These are phyloP conservation scores for Hirtodrosophila cameraria DNA, from an alignment of 2,888 invertebrate genomes.

Conservation along the genomic window DNA sequence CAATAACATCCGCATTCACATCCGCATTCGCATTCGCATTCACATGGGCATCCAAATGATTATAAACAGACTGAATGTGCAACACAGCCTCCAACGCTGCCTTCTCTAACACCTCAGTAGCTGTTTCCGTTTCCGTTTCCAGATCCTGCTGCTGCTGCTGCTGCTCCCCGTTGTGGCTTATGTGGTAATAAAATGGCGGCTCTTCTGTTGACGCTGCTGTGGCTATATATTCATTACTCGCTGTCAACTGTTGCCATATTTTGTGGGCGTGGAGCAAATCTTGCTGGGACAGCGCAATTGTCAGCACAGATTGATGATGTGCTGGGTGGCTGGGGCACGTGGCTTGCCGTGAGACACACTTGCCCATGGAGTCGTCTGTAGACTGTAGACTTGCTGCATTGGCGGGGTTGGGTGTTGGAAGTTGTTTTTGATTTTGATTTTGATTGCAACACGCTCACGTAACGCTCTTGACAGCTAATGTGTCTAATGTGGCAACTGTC, in stretches of 20 bases:
- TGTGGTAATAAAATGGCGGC: conserved; percentile 67
- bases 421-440: not conserved
- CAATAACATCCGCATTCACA: conserved; percentile 50
- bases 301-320: conserved; percentile 79
- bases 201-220: conserved; percentile 32
- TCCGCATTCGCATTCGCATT: conserved; percentile 35
- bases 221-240: conserved; percentile 76
- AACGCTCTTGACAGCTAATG: conserved; percentile 41
- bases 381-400: conserved; percentile 4
- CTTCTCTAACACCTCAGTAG: conserved; percentile 2
- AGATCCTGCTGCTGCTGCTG: not conserved
- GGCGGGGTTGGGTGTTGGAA: not conserved
- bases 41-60: conserved; percentile 52
- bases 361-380: conserved; percentile 80
- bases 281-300: conserved; percentile 81
- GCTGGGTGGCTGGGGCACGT: conserved; percentile 54
- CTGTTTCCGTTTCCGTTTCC: not conserved
- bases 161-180: conserved; percentile 37
- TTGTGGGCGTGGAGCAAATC: conserved; percentile 78
- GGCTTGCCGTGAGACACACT: conserved; percentile 84
- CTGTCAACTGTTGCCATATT: conserved; percentile 72
- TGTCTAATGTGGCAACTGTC: conserved; percentile 33
- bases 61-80: conserved; percentile 66
- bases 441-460: conserved; percentile 34
- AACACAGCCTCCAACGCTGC: conserved; percentile 24